Evolutionary conservation across 1,140 invertebrate genomes (phyloP).

Genomic region (Paraescarpia echinospica): DNA sequence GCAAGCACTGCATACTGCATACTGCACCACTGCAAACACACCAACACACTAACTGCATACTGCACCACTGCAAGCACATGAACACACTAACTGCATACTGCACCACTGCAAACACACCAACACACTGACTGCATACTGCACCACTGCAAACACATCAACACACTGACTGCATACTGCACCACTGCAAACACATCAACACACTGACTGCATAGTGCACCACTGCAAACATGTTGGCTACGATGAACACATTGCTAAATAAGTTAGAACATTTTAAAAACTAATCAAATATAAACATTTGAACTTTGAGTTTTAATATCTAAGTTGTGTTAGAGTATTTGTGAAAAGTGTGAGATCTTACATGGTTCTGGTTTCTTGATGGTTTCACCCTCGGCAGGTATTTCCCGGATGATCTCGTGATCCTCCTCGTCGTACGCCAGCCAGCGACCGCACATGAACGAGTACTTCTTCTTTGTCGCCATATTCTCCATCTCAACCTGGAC

Average conservation of each 20-base stretch:
- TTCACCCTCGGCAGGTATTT: constrained; percentile 54
- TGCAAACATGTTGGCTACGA: neutral
- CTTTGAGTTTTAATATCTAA: neutral
- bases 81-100: too few species aligned
- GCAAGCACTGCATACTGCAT: too few species aligned
- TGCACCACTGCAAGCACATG: too few species aligned
- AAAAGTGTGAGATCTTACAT: neutral
- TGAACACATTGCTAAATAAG: neutral
- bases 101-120: too few species aligned
- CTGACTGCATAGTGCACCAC: too few species aligned
- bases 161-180: too few species aligned
- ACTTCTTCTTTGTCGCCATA: constrained; percentile 47
- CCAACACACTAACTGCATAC: too few species aligned
- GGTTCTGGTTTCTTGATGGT: constrained; percentile 47
- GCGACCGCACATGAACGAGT: constrained; percentile 51
- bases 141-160: too few species aligned
- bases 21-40: too few species aligned
- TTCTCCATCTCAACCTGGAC: constrained; percentile 56
- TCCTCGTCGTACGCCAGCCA: constrained; percentile 58
- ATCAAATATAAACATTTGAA: neutral
- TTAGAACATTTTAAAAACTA: too few species aligned
- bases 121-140: too few species aligned
- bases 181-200: too few species aligned
- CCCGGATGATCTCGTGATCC: constrained; percentile 52
- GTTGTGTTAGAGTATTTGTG: neutral